These are phyloP conservation scores for Raja brachyura DNA, from an alignment of 2,113 vertebrate genomes.

Conservation along the genomic window DNA sequence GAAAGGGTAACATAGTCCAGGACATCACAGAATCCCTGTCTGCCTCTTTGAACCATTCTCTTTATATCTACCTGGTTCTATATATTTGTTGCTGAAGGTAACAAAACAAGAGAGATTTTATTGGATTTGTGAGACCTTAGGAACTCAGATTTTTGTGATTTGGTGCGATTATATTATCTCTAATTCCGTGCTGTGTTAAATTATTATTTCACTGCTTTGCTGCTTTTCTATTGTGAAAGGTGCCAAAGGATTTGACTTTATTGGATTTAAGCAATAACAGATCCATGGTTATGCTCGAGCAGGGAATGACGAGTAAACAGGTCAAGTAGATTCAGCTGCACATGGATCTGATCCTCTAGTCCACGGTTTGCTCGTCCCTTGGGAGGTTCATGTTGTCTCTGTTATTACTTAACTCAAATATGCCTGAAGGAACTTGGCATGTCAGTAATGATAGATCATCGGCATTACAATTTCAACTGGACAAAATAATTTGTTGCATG, in stretches of 20 bases:
- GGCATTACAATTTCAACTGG: neutral
- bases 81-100: neutral
- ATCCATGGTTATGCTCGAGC: neutral
- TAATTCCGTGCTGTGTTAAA: neutral
- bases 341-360: neutral
- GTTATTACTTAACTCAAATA: neutral
- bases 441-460: neutral
- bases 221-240: neutral
- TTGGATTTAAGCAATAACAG: constrained; percentile 10
- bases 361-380: neutral
- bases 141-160: neutral
- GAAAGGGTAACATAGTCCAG: neutral
- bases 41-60: neutral
- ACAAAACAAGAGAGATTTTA: too few species aligned
- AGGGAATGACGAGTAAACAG: neutral
- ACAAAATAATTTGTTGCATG: neutral
- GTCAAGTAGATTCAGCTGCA: neutral
- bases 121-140: neutral
- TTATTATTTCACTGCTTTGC: neutral
- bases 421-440: neutral
- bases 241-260: constrained; percentile 3
- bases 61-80: neutral
- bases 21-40: neutral
- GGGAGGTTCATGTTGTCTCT: neutral
- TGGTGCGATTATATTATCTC: neutral